Evolutionary conservation across 1,140 invertebrate genomes (phyloP).

Genomic region (Zaprionus vittiger): DNA sequence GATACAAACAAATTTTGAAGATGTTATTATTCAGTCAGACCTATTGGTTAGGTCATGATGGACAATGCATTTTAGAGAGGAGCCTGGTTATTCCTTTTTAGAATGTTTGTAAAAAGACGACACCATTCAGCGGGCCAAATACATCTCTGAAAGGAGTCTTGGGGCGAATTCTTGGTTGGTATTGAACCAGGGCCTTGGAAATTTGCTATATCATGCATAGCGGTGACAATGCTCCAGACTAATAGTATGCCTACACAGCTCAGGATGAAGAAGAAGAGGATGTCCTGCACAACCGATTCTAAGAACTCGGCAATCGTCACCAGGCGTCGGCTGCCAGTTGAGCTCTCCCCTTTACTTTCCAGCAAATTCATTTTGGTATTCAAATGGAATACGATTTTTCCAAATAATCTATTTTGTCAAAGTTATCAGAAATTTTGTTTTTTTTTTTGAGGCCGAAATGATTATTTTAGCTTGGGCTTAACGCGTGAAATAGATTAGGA

Average conservation of each 20-base stretch:
- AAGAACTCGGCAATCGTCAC: neutral
- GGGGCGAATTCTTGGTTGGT: neutral
- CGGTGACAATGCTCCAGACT: neutral
- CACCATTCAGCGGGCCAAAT: conserved; percentile 3
- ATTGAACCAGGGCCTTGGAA: neutral
- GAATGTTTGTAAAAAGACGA: neutral
- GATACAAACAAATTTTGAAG: neutral
- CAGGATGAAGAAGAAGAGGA: neutral
- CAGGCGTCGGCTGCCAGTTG: neutral
- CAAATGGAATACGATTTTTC: neutral
- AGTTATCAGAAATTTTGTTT: neutral
- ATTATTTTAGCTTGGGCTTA: neutral
- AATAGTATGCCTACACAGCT: neutral
- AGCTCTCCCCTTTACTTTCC: neutral
- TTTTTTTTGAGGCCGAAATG: neutral
- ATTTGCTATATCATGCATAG: neutral
- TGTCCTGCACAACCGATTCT: neutral
- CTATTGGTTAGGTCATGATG: no score
- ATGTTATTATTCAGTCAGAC: neutral
- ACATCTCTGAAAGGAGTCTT: neutral
- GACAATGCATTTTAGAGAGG: neutral
- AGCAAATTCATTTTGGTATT: neutral
- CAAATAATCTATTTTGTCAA: neutral
- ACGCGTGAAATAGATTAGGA: neutral
- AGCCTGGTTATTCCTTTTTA: neutral